phyloP scores from a whole-genome alignment of 2,888 invertebrate species.

The Bembecia ichneumoniformis region DNA sequence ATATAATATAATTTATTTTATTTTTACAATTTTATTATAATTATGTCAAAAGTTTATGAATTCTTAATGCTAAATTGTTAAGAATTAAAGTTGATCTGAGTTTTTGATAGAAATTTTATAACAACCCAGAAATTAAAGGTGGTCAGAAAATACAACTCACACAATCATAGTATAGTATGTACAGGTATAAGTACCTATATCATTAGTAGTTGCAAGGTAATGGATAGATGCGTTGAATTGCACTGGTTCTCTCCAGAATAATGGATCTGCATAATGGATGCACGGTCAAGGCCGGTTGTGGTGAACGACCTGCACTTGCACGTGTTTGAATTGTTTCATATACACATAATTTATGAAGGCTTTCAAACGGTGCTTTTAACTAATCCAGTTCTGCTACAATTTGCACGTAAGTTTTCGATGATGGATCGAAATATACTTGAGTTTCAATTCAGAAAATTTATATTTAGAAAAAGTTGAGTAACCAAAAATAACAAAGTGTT shows the following conservation, averaged over 20 bases:
- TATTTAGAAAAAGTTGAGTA: no score
- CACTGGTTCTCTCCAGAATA: slow-evolving; percentile 64
- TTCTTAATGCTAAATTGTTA: no score
- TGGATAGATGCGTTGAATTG: slow-evolving; percentile 41
- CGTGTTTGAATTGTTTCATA: slow-evolving; percentile 55
- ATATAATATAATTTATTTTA: no score
- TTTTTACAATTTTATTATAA: no score
- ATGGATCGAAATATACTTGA: no score
- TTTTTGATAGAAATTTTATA: no score
- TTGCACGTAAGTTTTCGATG: no score
- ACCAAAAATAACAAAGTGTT: no score
- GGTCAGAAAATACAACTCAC: background rate
- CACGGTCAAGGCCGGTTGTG: slow-evolving; percentile 61
- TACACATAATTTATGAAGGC: slow-evolving; percentile 4
- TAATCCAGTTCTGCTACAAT: background rate
- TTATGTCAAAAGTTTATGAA: no score
- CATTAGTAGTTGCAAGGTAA: background rate
- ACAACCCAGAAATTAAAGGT: no score
- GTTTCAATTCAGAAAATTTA: no score
- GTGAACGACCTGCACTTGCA: slow-evolving; percentile 49
- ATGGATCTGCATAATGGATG: slow-evolving; percentile 66
- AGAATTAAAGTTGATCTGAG: no score
- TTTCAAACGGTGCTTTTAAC: background rate
- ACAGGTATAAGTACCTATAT: background rate
- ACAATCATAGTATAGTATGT: background rate